Conservation (phyloP, 2,888 invertebrate genomes). For the Deroplatys truncata region DNA sequence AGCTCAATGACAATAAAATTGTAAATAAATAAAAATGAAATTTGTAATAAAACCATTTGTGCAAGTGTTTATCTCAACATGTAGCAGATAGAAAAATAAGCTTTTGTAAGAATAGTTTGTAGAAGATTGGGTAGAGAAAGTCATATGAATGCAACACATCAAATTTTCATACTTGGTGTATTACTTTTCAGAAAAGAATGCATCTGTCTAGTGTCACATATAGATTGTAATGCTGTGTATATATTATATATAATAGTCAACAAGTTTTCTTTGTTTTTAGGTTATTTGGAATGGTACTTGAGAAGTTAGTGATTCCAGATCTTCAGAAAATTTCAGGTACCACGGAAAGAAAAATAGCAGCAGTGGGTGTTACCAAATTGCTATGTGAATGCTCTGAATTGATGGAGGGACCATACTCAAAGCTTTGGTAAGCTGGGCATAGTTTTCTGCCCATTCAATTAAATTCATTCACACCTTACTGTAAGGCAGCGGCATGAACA, state of each 20-base stretch:
- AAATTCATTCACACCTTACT: background rate
- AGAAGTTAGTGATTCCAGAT: constrained; percentile 81
- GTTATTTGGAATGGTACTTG: constrained; percentile 95
- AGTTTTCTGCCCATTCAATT: constrained; percentile 38
- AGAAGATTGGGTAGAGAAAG: too few relatives aligned
- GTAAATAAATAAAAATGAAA: too few relatives aligned
- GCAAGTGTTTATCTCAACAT: too few relatives aligned
- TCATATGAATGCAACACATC: too few relatives aligned
- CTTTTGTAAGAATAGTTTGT: too few relatives aligned
- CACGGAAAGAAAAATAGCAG: constrained; percentile 84
- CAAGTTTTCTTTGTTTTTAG: constrained; percentile 43
- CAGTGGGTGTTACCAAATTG: constrained; percentile 82
- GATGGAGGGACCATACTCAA: constrained; percentile 60
- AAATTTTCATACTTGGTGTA: too few relatives aligned
- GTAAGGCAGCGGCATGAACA: background rate
- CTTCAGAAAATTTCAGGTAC: constrained; percentile 80
- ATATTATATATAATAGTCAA: background rate
- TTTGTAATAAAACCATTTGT: too few relatives aligned
- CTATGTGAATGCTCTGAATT: constrained; percentile 72
- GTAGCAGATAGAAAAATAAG: too few relatives aligned
- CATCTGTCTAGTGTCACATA: too few relatives aligned
- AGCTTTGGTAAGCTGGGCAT: constrained; percentile 47
- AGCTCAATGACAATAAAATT: too few relatives aligned
- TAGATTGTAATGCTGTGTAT: too few relatives aligned
- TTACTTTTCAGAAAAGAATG: too few relatives aligned